Evolutionary conservation across 1,140 invertebrate species (phyloP).

Genomic region (Sinonovacula constricta): DNA sequence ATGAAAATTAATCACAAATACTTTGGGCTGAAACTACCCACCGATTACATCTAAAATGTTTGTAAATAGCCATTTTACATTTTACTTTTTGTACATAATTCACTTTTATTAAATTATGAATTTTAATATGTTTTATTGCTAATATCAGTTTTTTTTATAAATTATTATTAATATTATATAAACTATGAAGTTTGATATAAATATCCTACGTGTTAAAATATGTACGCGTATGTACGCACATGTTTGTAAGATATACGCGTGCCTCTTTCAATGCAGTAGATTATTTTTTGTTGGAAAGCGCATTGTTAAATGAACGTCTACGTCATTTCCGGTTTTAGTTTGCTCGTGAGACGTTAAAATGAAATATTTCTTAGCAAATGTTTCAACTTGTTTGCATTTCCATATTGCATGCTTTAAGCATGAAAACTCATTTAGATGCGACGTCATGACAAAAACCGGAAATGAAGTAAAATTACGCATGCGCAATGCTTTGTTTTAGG

Average conservation of each 20-base stretch:
- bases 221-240: background rate
- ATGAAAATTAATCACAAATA: no score
- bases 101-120: conserved; percentile 5
- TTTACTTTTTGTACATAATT: background rate
- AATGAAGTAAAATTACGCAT: no score
- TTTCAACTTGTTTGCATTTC: no score
- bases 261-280: background rate
- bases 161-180: conserved; percentile 2
- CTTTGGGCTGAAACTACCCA: background rate
- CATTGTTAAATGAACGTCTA: background rate
- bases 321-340: no score
- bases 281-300: background rate
- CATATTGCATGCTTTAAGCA: no score
- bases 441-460: no score
- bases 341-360: no score
- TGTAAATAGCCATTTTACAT: background rate
- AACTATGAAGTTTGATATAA: background rate
- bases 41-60: background rate
- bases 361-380: no score
- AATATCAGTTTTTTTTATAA: background rate
- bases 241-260: background rate
- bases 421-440: no score
- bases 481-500: no score
- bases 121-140: conserved; percentile 36
- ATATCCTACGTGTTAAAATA: background rate